phyloP scores from a whole-genome alignment of 2,888 invertebrate species.

The Pteria penguin region DNA sequence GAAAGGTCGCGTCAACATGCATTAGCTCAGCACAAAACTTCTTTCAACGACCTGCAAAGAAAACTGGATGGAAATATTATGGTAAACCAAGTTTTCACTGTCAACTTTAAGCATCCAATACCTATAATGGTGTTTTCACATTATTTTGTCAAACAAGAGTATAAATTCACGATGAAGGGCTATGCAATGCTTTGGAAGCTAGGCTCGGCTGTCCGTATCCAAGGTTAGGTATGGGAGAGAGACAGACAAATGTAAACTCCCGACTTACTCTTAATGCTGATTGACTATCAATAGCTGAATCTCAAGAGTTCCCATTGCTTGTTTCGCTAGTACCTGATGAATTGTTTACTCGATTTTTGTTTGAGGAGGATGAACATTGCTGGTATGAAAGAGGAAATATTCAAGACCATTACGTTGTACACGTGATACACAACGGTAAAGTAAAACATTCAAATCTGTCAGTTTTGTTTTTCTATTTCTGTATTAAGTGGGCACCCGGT shows the following conservation, averaged over 20 bases:
- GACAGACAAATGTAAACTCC: conserved; percentile 25
- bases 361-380: no score
- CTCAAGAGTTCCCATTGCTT: not conserved
- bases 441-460: no score
- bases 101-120: not conserved
- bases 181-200: conserved; percentile 11
- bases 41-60: not conserved
- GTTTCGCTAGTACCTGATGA: no score
- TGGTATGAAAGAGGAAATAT: no score
- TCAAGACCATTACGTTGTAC: no score
- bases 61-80: not conserved
- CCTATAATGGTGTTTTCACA: conserved; percentile 40
- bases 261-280: conserved; percentile 30
- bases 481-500: no score
- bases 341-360: no score
- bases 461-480: no score
- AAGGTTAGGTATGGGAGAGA: conserved; percentile 2
- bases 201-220: conserved; percentile 12
- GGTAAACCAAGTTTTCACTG: not conserved
- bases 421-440: no score
- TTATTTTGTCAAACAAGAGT: conserved; percentile 31
- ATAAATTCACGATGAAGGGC: conserved; percentile 2
- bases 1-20: not conserved
- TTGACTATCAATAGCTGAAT: conserved; percentile 5
- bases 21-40: not conserved